Evolutionary conservation across 2,113 vertebrate genomes (phyloP).

Genomic region (Salminus brasiliensis): DNA sequence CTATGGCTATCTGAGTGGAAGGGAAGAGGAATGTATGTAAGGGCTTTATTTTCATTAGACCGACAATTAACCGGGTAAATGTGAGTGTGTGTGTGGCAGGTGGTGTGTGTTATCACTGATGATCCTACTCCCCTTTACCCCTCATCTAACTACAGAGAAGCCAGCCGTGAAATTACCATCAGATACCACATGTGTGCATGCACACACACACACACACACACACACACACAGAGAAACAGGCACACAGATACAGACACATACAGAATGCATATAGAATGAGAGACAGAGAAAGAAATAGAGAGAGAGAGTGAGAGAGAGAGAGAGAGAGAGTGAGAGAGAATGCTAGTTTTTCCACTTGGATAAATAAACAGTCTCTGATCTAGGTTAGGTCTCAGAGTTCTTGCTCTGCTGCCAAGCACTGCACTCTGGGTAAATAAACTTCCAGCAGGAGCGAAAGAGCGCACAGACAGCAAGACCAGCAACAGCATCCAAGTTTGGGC

Average conservation of each 20-base stretch:
- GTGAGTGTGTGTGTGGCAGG: slow-evolving; percentile 39
- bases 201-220: slow-evolving; percentile 46
- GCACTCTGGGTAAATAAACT: slow-evolving; percentile 44
- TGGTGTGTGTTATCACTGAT: slow-evolving; percentile 58
- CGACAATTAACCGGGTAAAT: slow-evolving; percentile 9
- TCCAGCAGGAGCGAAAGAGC: slow-evolving; percentile 10
- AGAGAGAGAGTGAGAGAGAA: slow-evolving; percentile 4
- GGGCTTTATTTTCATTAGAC: slow-evolving; percentile 32
- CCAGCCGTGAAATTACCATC: slow-evolving; percentile 76
- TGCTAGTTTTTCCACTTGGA: slow-evolving; percentile 27
- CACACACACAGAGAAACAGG: slow-evolving; percentile 26
- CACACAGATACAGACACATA: slow-evolving; percentile 5
- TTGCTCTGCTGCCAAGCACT: slow-evolving; percentile 27
- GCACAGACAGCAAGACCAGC: slow-evolving; percentile 1
- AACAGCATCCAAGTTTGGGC: background rate
- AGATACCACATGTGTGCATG: slow-evolving; percentile 55
- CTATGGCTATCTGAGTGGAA: background rate
- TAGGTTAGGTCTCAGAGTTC: slow-evolving; percentile 38
- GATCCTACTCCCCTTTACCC: slow-evolving; percentile 59
- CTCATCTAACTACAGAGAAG: slow-evolving; percentile 50
- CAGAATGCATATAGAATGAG: background rate
- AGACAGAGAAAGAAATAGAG: background rate
- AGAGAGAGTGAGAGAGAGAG: background rate
- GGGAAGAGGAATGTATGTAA: background rate
- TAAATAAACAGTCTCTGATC: slow-evolving; percentile 50